Conservation (phyloP, 2,113 vertebrate species). For the Gadus chalcogrammus region DNA sequence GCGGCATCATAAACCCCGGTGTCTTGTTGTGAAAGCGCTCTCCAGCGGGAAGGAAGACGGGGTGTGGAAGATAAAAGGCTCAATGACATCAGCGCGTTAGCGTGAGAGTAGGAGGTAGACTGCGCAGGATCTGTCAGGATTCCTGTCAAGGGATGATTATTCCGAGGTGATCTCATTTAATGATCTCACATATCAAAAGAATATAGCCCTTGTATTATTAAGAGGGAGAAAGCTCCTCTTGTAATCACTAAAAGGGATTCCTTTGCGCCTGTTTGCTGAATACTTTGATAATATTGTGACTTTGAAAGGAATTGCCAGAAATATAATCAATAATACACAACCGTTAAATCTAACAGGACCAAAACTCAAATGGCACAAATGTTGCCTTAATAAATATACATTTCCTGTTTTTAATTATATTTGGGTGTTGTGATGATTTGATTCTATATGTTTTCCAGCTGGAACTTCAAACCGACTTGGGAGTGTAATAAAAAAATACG, state of each 20-base stretch:
- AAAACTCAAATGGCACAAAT: too few species aligned
- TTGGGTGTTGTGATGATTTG: too few species aligned
- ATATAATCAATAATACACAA: constrained; percentile 11
- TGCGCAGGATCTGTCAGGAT: constrained; percentile 54
- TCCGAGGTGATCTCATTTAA: constrained; percentile 64
- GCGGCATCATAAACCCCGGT: constrained; percentile 23
- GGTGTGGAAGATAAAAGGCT: constrained; percentile 15
- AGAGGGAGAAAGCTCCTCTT: constrained; percentile 30
- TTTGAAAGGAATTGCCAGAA: constrained; percentile 21
- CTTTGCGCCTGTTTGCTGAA: constrained; percentile 19
- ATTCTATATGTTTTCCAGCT: too few species aligned
- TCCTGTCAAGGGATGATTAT: constrained; percentile 57
- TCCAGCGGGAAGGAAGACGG: constrained; percentile 16
- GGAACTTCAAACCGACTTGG: too few species aligned
- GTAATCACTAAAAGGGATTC: constrained; percentile 36
- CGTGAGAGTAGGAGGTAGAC: constrained; percentile 57
- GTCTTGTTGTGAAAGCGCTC: constrained; percentile 9
- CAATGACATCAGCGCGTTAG: constrained; percentile 56
- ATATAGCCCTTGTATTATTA: constrained; percentile 41
- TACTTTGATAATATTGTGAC: constrained; percentile 9
- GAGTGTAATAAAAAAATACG: too few species aligned
- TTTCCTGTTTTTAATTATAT: too few species aligned
- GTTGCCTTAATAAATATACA: too few species aligned
- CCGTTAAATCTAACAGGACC: neutral
- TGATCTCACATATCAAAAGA: constrained; percentile 58